Base-by-base conservation (phyloP, 92 coral and sea anemone species). In the Epizoanthus scotinus region DNA sequence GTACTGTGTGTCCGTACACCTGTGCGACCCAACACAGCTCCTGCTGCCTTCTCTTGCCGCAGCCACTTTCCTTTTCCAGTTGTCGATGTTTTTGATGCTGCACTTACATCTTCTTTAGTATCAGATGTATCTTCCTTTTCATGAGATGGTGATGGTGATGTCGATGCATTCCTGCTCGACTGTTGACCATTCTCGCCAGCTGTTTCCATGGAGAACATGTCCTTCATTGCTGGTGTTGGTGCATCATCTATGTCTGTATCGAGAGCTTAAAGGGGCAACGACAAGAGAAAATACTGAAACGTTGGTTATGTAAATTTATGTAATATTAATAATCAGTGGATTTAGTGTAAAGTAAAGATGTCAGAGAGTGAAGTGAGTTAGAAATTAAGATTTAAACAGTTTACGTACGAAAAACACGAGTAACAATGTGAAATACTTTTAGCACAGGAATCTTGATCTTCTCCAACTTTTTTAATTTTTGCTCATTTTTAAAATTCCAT, bases 1-100 rank as follows among this genome's bases (percentile, higher is more conserved):
- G 21, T 36, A 36, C 81, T 75, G 12, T 47, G 68, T 58, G 81
- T 58, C 63, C 81, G 54, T 13, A 29, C 81, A 58, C 81, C 22
- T 3, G 68, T 57, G 25, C 81, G 68, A 13, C 42, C 68, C 14
- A 34, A 5, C 54, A 34, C 81, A n/a, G 67, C 67, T n/a, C 66
- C 79, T 1, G 52, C 20, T 8, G 81, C 1, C 49, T 75, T 75
- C 55, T 75, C 81, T 17, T 75, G 81, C 6, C 68, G 81, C 24
- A 63, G 0, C 9, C 38, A 67, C 0, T 59, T 75, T 17, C 56
- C 68, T 34, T 75, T 75, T 5, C 67, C 81, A 21, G 67, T 2
- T 5, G 54, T 21, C 24, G 53, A 36, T 59, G 81, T 19, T 42
- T 6, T 75, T 2, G 81, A 58, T 1, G 55, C 36, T 3, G 36